Percentiles rank a stretch among this genome's conserved stretches.
These are phyloP conservation scores for Choloepus hoffmanni DNA, from an alignment of 2,113 vertebrate species.

Conservation along the genomic window DNA sequence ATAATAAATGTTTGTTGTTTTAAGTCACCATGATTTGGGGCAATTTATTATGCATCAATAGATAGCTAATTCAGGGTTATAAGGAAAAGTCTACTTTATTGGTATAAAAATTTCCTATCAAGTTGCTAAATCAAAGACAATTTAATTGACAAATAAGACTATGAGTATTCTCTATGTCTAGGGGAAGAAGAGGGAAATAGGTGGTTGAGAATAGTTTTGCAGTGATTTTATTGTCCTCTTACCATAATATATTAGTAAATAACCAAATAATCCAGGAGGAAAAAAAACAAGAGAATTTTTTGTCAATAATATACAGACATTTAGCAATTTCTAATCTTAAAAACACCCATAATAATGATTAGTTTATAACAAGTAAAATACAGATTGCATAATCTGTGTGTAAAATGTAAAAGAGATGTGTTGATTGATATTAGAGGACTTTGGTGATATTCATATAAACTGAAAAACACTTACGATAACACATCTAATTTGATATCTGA, in stretches of 20 bases:
- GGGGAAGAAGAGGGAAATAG: slow-evolving; percentile 11
- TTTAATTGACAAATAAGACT: background rate
- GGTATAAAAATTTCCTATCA: background rate
- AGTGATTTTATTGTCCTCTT: background rate
- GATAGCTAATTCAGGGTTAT: background rate
- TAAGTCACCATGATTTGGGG: background rate
- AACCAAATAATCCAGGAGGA: slow-evolving; percentile 48
- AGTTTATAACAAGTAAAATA: slow-evolving; percentile 19
- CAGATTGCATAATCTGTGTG: background rate
- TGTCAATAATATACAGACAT: background rate
- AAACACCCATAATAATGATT: background rate
- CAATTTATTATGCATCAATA: background rate
- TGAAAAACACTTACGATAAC: background rate
- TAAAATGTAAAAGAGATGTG: background rate
- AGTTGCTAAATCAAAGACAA: background rate
- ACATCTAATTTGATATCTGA: background rate
- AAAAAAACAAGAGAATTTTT: slow-evolving; percentile 20
- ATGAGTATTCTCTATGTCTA: background rate
- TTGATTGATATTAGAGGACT: background rate
- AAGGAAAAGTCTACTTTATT: background rate
- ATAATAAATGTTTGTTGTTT: background rate
- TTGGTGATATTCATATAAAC: background rate
- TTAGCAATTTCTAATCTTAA: slow-evolving; percentile 31
- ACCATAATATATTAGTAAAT: slow-evolving; percentile 28
- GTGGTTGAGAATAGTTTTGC: background rate